phyloP scores from a whole-genome alignment of 1,140 invertebrate genomes.

The Platyura marginata region DNA sequence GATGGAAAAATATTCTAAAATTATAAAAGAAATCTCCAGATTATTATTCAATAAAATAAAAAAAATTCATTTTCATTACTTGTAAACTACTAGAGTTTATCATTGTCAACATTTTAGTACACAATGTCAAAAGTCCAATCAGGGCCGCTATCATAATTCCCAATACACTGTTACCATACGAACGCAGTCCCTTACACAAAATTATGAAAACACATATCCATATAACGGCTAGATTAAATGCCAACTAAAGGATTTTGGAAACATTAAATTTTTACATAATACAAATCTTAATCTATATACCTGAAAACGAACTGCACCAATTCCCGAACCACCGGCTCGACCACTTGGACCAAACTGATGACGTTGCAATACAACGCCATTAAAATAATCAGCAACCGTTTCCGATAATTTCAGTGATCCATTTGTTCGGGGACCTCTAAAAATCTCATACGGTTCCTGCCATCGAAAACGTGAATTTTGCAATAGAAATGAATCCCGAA shows the following conservation, averaged over 20 bases:
- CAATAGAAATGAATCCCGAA: conserved; percentile 71
- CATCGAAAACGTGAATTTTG: conserved; percentile 57
- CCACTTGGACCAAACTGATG: conserved; percentile 38
- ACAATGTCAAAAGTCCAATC: conserved; percentile 7
- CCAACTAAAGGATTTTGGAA: conserved; percentile 35
- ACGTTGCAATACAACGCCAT: conserved; percentile 58
- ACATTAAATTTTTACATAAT: neutral
- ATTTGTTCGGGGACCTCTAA: conserved; percentile 25
- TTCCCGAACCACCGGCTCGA: conserved; percentile 8
- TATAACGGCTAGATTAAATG: conserved; percentile 73
- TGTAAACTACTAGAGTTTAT: conserved; percentile 4
- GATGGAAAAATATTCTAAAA: conserved; percentile 49
- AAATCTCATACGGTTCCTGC: conserved; percentile 50
- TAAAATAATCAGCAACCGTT: conserved; percentile 67
- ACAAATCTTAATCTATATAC: conserved; percentile 9
- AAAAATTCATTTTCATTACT: conserved; percentile 5
- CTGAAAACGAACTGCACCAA: conserved; percentile 12
- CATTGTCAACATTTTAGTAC: conserved; percentile 2
- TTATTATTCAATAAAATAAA: neutral
- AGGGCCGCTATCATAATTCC: conserved; percentile 14
- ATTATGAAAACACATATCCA: conserved; percentile 81
- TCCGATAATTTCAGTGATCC: conserved; percentile 24
- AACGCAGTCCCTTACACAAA: conserved; percentile 72
- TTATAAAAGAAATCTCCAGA: conserved; percentile 11
- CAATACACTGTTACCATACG: conserved; percentile 56